Conservation (phyloP, 2,888 invertebrate species). For the Micoletzkya japonica region DNA sequence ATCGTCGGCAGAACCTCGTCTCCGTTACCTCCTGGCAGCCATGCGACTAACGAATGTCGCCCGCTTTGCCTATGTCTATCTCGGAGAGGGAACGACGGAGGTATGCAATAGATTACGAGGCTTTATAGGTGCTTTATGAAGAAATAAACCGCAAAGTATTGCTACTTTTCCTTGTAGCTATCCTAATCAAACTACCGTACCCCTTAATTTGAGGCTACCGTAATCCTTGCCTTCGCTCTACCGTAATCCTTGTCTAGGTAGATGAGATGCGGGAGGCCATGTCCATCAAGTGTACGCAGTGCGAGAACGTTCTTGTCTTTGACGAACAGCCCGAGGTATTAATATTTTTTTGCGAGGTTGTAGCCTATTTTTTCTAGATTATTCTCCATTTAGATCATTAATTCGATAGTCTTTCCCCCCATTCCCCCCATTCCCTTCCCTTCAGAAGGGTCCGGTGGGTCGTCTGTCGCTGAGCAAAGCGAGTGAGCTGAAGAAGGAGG, state of each 20-base stretch:
- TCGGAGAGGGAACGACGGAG: slow-evolving; percentile 33
- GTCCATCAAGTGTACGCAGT: slow-evolving; percentile 50
- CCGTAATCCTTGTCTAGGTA: slow-evolving; percentile 6
- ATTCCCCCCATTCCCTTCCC: neutral
- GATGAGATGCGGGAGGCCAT: slow-evolving; percentile 46
- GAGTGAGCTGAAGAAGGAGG: slow-evolving; percentile 45
- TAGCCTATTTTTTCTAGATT: neutral
- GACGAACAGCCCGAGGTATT: slow-evolving; percentile 65
- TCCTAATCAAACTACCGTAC: neutral
- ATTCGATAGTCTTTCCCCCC: neutral
- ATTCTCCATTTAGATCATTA: neutral
- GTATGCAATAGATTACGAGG: slow-evolving; percentile 9
- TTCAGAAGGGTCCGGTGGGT: slow-evolving; percentile 51
- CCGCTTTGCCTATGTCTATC: slow-evolving; percentile 59
- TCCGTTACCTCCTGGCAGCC: slow-evolving; percentile 58
- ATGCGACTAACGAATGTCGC: slow-evolving; percentile 56
- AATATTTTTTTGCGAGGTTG: too few species aligned
- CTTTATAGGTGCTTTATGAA: neutral
- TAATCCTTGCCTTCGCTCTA: neutral
- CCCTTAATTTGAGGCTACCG: neutral
- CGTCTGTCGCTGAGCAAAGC: slow-evolving; percentile 45
- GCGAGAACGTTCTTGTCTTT: slow-evolving; percentile 67
- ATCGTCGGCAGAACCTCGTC: slow-evolving; percentile 47
- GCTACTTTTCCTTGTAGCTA: neutral
- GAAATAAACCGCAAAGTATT: neutral